Evolutionary conservation across 2,113 vertebrate species (phyloP).

Genomic region (Marcusenius ussheri): DNA sequence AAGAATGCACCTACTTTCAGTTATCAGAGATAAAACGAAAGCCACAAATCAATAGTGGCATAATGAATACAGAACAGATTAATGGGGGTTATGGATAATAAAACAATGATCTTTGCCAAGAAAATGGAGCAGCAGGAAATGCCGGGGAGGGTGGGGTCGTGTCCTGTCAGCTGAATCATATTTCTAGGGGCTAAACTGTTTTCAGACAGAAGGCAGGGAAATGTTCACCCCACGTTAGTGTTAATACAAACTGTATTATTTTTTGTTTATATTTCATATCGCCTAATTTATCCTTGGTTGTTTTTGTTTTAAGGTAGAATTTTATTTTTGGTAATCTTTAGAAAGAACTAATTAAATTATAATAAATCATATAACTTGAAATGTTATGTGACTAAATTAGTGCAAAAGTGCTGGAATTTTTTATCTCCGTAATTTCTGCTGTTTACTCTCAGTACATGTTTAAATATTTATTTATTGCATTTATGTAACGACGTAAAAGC

Average conservation of each 20-base stretch:
- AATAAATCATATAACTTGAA: not conserved
- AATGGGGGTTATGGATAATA: not conserved
- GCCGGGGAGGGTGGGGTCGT: not conserved
- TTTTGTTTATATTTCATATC: not conserved
- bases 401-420: not conserved
- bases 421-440: not conserved
- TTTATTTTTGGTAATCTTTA: not conserved
- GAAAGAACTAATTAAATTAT: not conserved
- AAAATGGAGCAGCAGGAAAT: not conserved
- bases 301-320: not conserved
- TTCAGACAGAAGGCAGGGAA: not conserved
- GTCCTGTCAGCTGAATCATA: not conserved
- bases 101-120: conserved; percentile 6
- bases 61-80: not conserved
- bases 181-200: not conserved
- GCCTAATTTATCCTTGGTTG: not conserved
- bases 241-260: not conserved
- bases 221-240: not conserved
- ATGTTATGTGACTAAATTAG: not conserved
- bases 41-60: conserved; percentile 8
- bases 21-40: not conserved
- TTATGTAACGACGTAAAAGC: not conserved
- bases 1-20: not conserved
- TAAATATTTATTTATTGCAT: not conserved
- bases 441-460: not conserved